These are phyloP conservation scores for Athene noctua DNA, from an alignment of 2,113 vertebrate species.

Conservation along the genomic window DNA sequence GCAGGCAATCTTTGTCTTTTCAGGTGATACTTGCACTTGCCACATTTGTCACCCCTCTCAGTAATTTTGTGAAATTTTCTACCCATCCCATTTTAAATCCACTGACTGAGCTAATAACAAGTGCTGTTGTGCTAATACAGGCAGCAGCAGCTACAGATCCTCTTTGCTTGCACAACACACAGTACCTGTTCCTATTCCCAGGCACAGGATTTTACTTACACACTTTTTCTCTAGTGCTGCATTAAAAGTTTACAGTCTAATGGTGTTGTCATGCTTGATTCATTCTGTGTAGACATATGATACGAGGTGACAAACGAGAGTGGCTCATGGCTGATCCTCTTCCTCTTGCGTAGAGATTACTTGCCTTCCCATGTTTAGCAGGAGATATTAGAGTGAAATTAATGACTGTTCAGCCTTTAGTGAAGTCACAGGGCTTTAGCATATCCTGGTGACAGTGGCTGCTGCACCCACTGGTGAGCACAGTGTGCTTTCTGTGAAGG, in stretches of 20 bases:
- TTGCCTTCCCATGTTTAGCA: not conserved
- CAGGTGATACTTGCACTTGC: not conserved
- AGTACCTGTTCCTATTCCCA: not conserved
- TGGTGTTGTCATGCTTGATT: not conserved
- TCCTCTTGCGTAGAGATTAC: fast-evolving
- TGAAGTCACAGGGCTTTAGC: not conserved
- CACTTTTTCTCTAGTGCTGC: fast-evolving
- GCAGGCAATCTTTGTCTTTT: not conserved
- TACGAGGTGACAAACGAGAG: not conserved
- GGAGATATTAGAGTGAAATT: not conserved
- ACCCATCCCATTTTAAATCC: too few relatives aligned
- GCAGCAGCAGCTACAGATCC: not conserved
- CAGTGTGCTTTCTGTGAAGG: not conserved
- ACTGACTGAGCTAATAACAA: not conserved
- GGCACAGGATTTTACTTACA: not conserved
- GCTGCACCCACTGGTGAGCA: not conserved
- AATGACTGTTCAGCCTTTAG: not conserved
- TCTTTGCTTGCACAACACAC: not conserved
- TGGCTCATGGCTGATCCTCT: fast-evolving
- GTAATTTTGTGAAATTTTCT: not conserved
- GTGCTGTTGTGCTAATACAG: fast-evolving
- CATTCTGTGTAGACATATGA: fast-evolving
- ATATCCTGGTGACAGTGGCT: not conserved
- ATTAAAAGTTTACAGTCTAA: not conserved
- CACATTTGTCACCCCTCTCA: not conserved